Evolutionary conservation across 2,113 vertebrate genomes (phyloP).

Genomic region (Entomyzon cyanotis): DNA sequence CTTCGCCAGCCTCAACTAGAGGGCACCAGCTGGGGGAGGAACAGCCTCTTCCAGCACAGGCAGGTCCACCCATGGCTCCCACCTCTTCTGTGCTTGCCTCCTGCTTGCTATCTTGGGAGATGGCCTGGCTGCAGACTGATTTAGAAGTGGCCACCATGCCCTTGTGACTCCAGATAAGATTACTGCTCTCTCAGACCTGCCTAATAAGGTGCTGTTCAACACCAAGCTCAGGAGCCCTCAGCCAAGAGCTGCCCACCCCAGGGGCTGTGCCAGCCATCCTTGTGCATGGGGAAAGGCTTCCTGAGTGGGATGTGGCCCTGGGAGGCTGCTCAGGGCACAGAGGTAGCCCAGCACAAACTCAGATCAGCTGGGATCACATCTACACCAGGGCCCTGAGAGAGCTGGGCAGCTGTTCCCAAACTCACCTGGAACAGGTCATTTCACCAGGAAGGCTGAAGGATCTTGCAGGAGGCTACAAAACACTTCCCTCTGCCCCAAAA

Average conservation of each 20-base stretch:
- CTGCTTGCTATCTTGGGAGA: constrained; percentile 61
- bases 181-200: constrained; percentile 54
- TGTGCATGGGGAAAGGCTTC: not conserved
- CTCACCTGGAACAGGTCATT: not conserved
- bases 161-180: constrained; percentile 72
- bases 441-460: not conserved
- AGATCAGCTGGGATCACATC: not conserved
- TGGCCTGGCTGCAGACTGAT: constrained; percentile 57
- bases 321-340: not conserved
- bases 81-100: not conserved
- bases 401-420: not conserved
- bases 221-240: not conserved
- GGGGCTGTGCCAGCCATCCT: constrained; percentile 1
- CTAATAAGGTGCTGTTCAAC: constrained; percentile 63
- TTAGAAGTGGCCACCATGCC: constrained; percentile 55
- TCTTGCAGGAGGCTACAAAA: not conserved
- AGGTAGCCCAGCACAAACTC: not conserved
- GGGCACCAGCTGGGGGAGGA: not conserved
- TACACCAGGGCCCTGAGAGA: not conserved
- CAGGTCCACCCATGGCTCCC: not conserved
- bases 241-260: not conserved
- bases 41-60: not conserved
- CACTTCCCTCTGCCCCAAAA: not conserved
- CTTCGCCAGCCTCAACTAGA: not conserved
- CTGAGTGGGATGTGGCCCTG: not conserved